phyloP scores from a whole-genome alignment of 2,888 invertebrate species.

The Phengaris arion region DNA sequence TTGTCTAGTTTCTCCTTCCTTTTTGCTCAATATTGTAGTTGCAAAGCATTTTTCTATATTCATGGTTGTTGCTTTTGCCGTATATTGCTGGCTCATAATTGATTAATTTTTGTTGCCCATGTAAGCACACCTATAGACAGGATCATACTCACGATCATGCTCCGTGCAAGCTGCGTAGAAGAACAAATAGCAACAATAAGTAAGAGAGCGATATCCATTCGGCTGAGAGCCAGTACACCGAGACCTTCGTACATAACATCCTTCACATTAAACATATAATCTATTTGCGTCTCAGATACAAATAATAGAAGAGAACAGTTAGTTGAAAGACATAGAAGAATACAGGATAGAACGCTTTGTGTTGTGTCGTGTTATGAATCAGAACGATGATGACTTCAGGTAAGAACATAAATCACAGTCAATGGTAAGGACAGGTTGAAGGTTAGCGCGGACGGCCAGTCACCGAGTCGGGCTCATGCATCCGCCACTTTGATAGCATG shows the following conservation, averaged over 20 bases:
- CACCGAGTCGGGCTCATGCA: constrained; percentile 48
- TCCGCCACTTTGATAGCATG: constrained; percentile 54
- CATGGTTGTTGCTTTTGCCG: no score
- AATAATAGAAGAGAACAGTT: constrained; percentile 5
- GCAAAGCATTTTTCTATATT: no score
- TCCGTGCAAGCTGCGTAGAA: constrained; percentile 90
- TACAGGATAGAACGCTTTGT: background rate
- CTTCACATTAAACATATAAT: constrained; percentile 37
- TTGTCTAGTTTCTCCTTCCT: no score
- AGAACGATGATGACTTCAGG: constrained; percentile 3
- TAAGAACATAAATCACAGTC: background rate
- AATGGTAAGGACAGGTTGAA: constrained; percentile 9
- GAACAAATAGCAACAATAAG: constrained; percentile 83
- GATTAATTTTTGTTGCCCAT: no score
- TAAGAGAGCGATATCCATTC: constrained; percentile 70
- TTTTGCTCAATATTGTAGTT: no score
- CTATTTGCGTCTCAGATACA: constrained; percentile 24
- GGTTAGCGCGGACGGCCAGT: constrained; percentile 39
- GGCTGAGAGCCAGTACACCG: constrained; percentile 55
- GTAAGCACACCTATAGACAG: constrained; percentile 41
- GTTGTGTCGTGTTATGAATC: constrained; percentile 13
- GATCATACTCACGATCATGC: constrained; percentile 92
- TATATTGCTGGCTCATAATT: no score
- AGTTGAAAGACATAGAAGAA: constrained; percentile 5
- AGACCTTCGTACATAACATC: constrained; percentile 40